Evolutionary conservation across 2,113 vertebrate genomes (phyloP).

Genomic region (Tragelaphus scriptus): DNA sequence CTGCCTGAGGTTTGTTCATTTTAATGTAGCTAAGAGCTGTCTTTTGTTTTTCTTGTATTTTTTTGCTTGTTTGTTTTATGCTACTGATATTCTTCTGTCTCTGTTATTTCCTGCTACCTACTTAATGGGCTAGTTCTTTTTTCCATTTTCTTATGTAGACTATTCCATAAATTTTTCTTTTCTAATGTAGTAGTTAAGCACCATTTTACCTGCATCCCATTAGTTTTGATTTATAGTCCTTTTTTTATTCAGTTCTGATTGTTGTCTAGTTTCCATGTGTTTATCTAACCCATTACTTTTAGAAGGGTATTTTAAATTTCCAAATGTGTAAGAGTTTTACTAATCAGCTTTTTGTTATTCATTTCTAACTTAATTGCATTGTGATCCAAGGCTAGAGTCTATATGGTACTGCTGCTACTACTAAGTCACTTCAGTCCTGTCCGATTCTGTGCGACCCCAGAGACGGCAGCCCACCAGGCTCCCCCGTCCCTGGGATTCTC

Average conservation of each 20-base stretch:
- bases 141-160: neutral
- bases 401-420: neutral
- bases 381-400: neutral
- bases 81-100: neutral
- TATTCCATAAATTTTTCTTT: neutral
- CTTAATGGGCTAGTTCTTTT: neutral
- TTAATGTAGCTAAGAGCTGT: neutral
- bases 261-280: neutral
- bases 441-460: too few relatives aligned
- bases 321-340: neutral
- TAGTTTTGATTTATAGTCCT: neutral
- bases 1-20: neutral
- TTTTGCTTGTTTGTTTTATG: neutral
- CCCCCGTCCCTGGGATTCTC: too few relatives aligned
- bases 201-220: neutral
- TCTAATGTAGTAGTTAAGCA: neutral
- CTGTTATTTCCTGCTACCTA: neutral
- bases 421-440: too few relatives aligned
- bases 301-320: neutral
- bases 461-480: too few relatives aligned
- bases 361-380: neutral
- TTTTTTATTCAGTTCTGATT: neutral
- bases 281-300: neutral
- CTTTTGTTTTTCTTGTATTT: neutral
- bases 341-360: neutral